Evolutionary conservation across 2,797 vertebrate species (phyloP), one percentile per base, ranked within the genome.

Genomic region (Novumbra hubbsi): DNA sequence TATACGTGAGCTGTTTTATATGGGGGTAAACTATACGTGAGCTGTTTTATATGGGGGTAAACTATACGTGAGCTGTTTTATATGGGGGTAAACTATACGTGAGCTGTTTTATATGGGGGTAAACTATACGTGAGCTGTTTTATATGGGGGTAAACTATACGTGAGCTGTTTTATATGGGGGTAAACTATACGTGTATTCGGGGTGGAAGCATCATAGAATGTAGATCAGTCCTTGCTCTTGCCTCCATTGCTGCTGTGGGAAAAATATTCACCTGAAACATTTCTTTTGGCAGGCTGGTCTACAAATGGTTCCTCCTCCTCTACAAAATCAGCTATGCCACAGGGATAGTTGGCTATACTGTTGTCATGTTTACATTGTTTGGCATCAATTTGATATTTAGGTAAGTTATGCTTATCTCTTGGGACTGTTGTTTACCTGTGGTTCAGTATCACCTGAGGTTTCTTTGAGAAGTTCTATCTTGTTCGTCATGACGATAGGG

Each of bases 341-440:
- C 94, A 0, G 98, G 98, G 27, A 99, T 99, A 1, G 90, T 96
- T 72, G 98, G 98, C 71, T 99, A 99, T 87, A 94, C 92, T 79
- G 96, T 97, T 3, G 96, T 99, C 78, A 99, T 99, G 98, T 98
- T 99, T 87, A 99, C 98, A 1, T 95, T 99, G 73, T 99, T 99
- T 83, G 97, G 98, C 75, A 95, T 99, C 80, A 98, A 99, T 82
- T 87, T 99, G 64, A 85, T 99, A 86, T 98, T 99, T 94, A 96
- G 97, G 98, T 99, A 88, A 91, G 96, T 90, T 66, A 68, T 57
- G 4, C 0, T 16, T 38, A 6, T 72, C 71, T 67, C 28, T 30
- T 19, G 16, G 27, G 16, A 65, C 17, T 17, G 19, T 30, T 32
- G 64, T 66, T 19, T 17, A 34, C 27, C 17, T 19, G 8, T 32